phyloP scores from a whole-genome alignment of 2,888 invertebrate genomes.

The Ophioninae sp. region DNA sequence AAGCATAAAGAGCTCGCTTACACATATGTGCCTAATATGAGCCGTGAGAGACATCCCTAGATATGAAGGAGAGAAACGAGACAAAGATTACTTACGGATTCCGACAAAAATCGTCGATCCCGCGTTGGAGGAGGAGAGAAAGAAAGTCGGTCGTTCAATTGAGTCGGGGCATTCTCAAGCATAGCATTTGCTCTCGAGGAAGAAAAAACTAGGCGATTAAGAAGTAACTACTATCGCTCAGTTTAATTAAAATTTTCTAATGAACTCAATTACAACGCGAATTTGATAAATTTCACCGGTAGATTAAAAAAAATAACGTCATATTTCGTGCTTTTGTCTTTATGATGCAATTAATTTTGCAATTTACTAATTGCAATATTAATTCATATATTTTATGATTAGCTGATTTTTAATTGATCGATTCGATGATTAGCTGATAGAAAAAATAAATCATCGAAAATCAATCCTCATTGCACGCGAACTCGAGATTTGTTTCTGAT shows the following conservation, averaged over 20 bases:
- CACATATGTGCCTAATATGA: constrained; percentile 19
- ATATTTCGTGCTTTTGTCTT: background rate
- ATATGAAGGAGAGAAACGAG: constrained; percentile 5
- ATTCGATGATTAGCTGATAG: background rate
- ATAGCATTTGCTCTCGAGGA: constrained; percentile 25
- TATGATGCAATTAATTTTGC: background rate
- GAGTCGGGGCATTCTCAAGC: constrained; percentile 17
- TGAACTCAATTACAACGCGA: background rate
- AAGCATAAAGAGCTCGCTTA: constrained; percentile 5
- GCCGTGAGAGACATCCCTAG: constrained; percentile 5
- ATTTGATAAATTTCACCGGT: background rate
- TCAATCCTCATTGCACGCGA: background rate
- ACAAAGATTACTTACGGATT: constrained; percentile 2
- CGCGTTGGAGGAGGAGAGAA: constrained; percentile 25
- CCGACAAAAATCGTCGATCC: constrained; percentile 5
- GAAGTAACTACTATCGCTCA: constrained; percentile 4
- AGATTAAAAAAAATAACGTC: background rate
- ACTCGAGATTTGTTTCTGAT: background rate
- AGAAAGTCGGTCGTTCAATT: constrained; percentile 44
- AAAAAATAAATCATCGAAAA: background rate
- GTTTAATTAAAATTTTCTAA: constrained; percentile 23
- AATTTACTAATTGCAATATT: background rate
- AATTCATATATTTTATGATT: background rate
- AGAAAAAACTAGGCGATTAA: constrained; percentile 16
- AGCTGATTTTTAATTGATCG: background rate